phyloP scores from a whole-genome alignment of 2,888 invertebrate genomes.

The Macaria notata region DNA sequence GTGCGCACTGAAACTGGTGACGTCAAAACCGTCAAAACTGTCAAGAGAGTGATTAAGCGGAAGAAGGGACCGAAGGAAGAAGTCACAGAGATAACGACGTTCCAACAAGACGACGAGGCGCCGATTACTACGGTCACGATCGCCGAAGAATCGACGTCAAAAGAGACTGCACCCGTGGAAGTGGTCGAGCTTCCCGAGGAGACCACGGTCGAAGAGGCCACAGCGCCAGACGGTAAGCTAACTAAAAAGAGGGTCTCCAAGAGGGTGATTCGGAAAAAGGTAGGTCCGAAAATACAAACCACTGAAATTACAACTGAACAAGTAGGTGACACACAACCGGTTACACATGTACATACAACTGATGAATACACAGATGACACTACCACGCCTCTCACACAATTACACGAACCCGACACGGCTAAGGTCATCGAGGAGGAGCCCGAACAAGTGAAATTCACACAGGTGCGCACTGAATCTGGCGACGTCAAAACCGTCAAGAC shows the following conservation, averaged over 20 bases:
- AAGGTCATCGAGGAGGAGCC: constrained; percentile 36
- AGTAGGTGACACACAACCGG: constrained; percentile 39
- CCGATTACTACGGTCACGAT: constrained; percentile 50
- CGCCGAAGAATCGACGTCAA: constrained; percentile 54
- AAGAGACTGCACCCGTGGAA: constrained; percentile 29
- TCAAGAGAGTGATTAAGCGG: constrained; percentile 13
- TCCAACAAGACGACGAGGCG: constrained; percentile 59
- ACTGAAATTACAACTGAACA: constrained; percentile 45
- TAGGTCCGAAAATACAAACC: constrained; percentile 58
- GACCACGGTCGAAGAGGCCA: constrained; percentile 41
- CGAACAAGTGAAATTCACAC: constrained; percentile 41
- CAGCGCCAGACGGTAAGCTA: constrained; percentile 45
- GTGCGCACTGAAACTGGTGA: constrained; percentile 52
- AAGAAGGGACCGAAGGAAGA: constrained; percentile 37
- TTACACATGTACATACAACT: constrained; percentile 42
- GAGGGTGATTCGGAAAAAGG: constrained; percentile 42
- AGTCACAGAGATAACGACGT: constrained; percentile 68
- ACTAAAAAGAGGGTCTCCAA: constrained; percentile 53
- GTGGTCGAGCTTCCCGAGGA: constrained; percentile 54
- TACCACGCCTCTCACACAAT: constrained; percentile 28
- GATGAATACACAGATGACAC: constrained; percentile 37
- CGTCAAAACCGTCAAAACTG: constrained; percentile 13
- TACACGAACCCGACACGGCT: constrained; percentile 9
- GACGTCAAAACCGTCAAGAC: constrained; percentile 19
- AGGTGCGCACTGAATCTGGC: constrained; percentile 19